Evolutionary conservation across 2,113 vertebrate species (phyloP), one percentile per base, ranked within the genome.

Genomic region (Aramus guarauna): DNA sequence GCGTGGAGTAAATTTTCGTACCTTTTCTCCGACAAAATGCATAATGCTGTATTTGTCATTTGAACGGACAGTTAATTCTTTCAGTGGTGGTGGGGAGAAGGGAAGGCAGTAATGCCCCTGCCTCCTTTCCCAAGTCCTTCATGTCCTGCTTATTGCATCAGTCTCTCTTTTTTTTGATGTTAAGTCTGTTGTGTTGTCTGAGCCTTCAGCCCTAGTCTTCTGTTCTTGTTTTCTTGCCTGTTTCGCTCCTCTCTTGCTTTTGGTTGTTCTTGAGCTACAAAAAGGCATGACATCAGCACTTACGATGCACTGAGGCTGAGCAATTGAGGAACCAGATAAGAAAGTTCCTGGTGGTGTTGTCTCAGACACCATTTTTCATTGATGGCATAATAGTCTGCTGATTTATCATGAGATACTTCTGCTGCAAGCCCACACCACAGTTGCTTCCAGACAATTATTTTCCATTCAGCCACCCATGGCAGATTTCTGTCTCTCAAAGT

Each of bases 101-200:
- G 80, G 60, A 29, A 39, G 37, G 55, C 48, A 79, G 63, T 71
- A 68, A 21, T 3, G 3, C n/a, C 80, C 86, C 9, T 24, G 58
- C 79, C 82, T 88, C 79, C 81, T 85, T 85, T 90, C 74, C 90
- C 83, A 30, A 92, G 85, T 92, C 78, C 85, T 96, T 80, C 58
- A 4, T 90, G 73, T 96, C 67, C 66, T 88, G 72, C 89, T 85
- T 87, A 41, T 81, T 47, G 21, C 72, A 45, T 69, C 82, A 91
- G 37, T 95, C 77, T 95, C 89, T 83, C 82, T 96, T 29, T 53
- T 26, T 88, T 93, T 94, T 41, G 71, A 16, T 97, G 74, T 96
- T 19, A 58, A 88, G 75, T 79, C 88, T 78, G 23, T 81, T 72
- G 59, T 94, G 53, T 94, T 0, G 2, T 91, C 80, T 90, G 87